These are phyloP conservation scores for Porites lobata DNA, from an alignment of 92 coral and sea anemone species.

Conservation along the genomic window DNA sequence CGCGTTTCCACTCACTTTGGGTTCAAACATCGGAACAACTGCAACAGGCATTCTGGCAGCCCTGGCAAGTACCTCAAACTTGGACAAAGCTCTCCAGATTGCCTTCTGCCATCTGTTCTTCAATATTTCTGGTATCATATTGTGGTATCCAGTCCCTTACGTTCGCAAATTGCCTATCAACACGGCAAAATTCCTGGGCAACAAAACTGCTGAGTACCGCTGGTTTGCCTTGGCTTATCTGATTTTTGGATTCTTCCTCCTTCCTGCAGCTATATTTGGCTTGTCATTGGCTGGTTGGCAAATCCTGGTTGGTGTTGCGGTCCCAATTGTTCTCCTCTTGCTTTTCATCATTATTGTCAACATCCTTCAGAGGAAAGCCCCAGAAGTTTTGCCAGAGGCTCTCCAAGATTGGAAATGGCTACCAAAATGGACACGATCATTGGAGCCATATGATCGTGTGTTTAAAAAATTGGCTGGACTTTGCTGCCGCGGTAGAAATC, in stretches of 20 bases:
- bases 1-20: conserved; percentile 94
- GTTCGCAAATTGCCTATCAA: conserved; percentile 91
- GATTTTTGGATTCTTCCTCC: conserved; percentile 91
- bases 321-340: conserved; percentile 78
- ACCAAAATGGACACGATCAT: conserved; percentile 90
- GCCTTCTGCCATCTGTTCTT: conserved; percentile 98
- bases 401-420: conserved; percentile 95
- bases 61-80: conserved; percentile 77
- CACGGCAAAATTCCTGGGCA: conserved; percentile 95
- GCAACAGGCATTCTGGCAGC: conserved; percentile 98
- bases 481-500: conserved; percentile 23
- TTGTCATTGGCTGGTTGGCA: conserved; percentile 98
- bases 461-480: conserved; percentile 76
- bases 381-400: conserved; percentile 76
- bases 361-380: conserved; percentile 87
- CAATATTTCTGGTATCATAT: conserved; percentile 91
- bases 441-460: conserved; percentile 87
- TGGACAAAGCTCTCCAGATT: conserved; percentile 87
- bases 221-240: conserved; percentile 99
- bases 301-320: conserved; percentile 88
- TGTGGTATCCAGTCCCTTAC: conserved; percentile 94
- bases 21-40: conserved; percentile 99
- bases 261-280: conserved; percentile 96
- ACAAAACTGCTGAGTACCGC: conserved; percentile 92
- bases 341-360: conserved; percentile 83